Evolutionary conservation across 1,140 invertebrate genomes (phyloP).

Genomic region (Tachypleus tridentatus): DNA sequence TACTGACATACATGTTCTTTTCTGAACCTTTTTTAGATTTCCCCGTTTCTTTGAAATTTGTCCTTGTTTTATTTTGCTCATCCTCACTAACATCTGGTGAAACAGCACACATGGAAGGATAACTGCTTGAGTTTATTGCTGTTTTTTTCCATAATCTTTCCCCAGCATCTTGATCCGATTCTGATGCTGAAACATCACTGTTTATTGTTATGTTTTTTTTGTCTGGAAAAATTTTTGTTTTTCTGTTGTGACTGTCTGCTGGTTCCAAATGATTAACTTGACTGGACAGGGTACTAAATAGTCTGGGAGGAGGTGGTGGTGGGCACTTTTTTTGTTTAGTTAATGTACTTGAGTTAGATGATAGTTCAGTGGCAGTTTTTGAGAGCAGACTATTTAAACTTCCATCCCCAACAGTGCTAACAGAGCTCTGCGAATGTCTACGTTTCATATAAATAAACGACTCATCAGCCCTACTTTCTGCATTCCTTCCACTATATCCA

Average conservation of each 20-base stretch:
- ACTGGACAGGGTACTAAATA: slow-evolving; percentile 6
- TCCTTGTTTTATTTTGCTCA: slow-evolving; percentile 34
- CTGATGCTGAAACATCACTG: slow-evolving; percentile 2
- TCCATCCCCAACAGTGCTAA: slow-evolving; percentile 16
- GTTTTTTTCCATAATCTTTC: slow-evolving; percentile 66
- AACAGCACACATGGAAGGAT: slow-evolving; percentile 84
- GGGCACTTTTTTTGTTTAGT: slow-evolving; percentile 1
- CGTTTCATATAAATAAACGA: slow-evolving; percentile 45
- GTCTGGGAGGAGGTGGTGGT: slow-evolving; percentile 6
- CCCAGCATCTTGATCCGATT: slow-evolving; percentile 38
- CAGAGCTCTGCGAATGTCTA: slow-evolving; percentile 30
- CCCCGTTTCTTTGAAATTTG: too few species aligned
- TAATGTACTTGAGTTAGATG: slow-evolving; percentile 12
- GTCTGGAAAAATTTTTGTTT: slow-evolving; percentile 11
- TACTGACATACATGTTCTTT: too few species aligned
- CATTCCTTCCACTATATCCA: too few species aligned
- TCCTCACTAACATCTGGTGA: slow-evolving; percentile 72
- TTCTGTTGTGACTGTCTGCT: not conserved
- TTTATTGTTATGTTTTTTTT: slow-evolving; percentile 4
- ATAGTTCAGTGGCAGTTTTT: slow-evolving; percentile 16
- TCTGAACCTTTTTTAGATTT: not conserved
- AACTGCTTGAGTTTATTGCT: slow-evolving; percentile 68
- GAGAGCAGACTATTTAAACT: slow-evolving; percentile 25
- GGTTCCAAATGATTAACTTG: not conserved
- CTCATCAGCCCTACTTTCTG: too few species aligned